Evolutionary conservation across 2,888 invertebrate genomes (phyloP), one percentile per base, ranked within the genome.

Genomic region (Noctua janthina): DNA sequence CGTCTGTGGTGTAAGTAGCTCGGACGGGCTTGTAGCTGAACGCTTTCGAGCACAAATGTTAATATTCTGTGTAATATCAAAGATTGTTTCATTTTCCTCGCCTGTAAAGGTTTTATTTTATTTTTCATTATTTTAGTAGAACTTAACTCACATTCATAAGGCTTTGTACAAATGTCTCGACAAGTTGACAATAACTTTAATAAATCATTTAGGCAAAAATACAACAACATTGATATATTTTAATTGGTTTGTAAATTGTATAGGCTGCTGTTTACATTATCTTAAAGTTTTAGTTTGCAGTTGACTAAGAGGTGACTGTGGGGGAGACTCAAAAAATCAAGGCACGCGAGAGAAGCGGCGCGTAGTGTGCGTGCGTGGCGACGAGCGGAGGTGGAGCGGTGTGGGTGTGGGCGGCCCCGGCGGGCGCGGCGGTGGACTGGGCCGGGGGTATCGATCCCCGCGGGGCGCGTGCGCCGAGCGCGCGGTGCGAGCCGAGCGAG

Each of bases 371-470:
- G 89, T 87, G 90, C 79, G 90, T 92, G 91, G 90, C 90, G 86
- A 90, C 79, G 91, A 92, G 91, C 78, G 71, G 79, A 46, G 68
- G 43, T 73, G 5, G 87, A 87, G 83, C 80, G 88, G 91, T 89
- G 91, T 91, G 92, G 86, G 93, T 91, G 92, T 92, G 92, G 79
- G 87, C 87, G 90, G 88, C 91, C 92, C 93, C 92, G 89, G 88
- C 91, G 94, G 96, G 95, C 87, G 95, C 88, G 81, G 77, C 86
- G 79, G 94, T 90, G 94, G 96, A 93, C 91, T 91, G 96, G 95
- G 95, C 93, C 94, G 96, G 96, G 96, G 93, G 96, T 96, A 96
- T 96, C 95, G 96, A 96, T 96, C 96, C 93, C 92, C 88, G 93
- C 92, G 92, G 93, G 95, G 96, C 96, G 96, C 96, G 94, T 96